Conservation (phyloP, 1,140 invertebrate species). For the Choristoneura fumiferana region DNA sequence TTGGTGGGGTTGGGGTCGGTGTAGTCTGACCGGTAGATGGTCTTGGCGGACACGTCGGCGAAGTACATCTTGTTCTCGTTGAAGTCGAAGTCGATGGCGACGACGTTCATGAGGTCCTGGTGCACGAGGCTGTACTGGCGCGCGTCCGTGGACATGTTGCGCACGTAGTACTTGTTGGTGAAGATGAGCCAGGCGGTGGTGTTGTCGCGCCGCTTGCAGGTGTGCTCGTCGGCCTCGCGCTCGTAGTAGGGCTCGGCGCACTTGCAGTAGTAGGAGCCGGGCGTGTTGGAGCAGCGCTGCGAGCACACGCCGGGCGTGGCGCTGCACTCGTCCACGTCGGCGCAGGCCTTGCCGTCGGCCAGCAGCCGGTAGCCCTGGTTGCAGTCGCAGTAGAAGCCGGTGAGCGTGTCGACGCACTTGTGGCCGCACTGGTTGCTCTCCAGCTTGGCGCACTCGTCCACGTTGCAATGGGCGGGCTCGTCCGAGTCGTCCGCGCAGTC, state of each 20-base stretch:
- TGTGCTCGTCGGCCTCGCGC: slow-evolving; percentile 89
- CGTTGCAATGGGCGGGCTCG: slow-evolving; percentile 95
- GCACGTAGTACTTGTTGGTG: slow-evolving; percentile 98
- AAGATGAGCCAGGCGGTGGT: slow-evolving; percentile 96
- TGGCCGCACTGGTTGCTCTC: slow-evolving; percentile 97
- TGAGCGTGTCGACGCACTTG: slow-evolving; percentile 95
- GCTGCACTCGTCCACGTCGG: slow-evolving; percentile 96
- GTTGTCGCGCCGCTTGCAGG: slow-evolving; percentile 92
- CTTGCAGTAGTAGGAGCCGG: slow-evolving; percentile 97
- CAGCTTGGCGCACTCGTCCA: slow-evolving; percentile 95
- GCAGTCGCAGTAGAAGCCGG: slow-evolving; percentile 96
- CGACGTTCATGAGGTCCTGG: slow-evolving; percentile 97
- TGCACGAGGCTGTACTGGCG: slow-evolving; percentile 92
- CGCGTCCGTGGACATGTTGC: slow-evolving; percentile 96
- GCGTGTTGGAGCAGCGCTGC: slow-evolving; percentile 96
- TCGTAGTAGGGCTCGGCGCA: slow-evolving; percentile 97
- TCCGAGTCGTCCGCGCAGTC: slow-evolving; percentile 96
- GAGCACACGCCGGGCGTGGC: slow-evolving; percentile 95
- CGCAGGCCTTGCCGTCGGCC: slow-evolving; percentile 91
- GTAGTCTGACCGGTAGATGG: slow-evolving; percentile 88
- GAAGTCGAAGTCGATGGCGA: slow-evolving; percentile 96
- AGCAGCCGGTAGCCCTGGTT: slow-evolving; percentile 94
- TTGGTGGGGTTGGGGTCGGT: slow-evolving; percentile 75
- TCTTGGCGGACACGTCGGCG: slow-evolving; percentile 96
- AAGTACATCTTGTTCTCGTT: slow-evolving; percentile 92